phyloP scores from a whole-genome alignment of 2,888 invertebrate genomes.

The Macropis europaea region DNA sequence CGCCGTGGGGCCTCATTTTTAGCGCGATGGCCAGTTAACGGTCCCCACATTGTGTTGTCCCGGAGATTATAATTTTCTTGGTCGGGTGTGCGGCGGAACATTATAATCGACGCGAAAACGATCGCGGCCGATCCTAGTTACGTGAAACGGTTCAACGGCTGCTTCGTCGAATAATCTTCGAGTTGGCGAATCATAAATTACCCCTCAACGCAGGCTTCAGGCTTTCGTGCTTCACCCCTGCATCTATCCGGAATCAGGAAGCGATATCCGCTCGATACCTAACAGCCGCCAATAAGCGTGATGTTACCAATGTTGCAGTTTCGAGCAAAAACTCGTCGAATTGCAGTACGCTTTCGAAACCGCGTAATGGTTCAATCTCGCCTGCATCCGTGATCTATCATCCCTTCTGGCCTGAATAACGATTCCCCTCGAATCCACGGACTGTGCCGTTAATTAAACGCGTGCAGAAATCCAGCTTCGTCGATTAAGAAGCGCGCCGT shows the following conservation, averaged over 20 bases:
- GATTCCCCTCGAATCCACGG: background rate
- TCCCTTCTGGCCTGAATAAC: background rate
- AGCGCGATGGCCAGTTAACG: constrained; percentile 19
- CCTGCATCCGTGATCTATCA: background rate
- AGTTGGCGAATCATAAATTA: constrained; percentile 2
- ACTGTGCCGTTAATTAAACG: constrained; percentile 7
- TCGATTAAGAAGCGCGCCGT: background rate
- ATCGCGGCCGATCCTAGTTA: background rate
- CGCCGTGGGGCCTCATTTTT: constrained; percentile 34
- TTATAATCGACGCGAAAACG: constrained; percentile 28
- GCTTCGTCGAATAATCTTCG: background rate
- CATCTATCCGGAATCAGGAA: background rate
- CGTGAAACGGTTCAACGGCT: background rate
- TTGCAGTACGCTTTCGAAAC: background rate
- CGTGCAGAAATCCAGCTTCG: background rate
- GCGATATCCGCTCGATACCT: background rate
- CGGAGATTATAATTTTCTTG: constrained; percentile 20
- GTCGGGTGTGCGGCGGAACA: background rate
- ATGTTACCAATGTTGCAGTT: background rate
- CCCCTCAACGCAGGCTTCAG: background rate
- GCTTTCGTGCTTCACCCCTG: background rate
- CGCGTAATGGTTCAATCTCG: background rate
- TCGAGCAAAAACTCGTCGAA: background rate
- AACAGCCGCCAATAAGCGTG: background rate
- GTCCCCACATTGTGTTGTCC: constrained; percentile 18